Conservation (phyloP, 1,140 invertebrate species). For the Orussus abietinus region DNA sequence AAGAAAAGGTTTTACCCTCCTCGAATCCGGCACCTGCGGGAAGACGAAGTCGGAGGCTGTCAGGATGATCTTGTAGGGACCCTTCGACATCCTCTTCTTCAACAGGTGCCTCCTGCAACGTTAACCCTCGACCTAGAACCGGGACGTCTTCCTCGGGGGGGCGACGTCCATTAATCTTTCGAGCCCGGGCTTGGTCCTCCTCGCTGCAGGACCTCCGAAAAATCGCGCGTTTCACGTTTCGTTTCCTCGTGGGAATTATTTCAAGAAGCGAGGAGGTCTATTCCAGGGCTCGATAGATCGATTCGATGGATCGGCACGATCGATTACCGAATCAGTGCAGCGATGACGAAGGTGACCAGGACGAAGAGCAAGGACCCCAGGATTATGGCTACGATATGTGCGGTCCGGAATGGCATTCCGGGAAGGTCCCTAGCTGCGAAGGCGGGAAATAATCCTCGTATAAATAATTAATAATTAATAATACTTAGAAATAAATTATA, state of each 20-base stretch:
- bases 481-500: too few relatives aligned
- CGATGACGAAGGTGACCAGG: conserved; percentile 31
- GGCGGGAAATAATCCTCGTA: conserved; percentile 12
- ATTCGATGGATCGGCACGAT: conserved; percentile 12
- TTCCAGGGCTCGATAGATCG: not conserved
- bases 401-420: conserved; percentile 36
- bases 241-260: too few relatives aligned
- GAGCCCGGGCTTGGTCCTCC: too few relatives aligned
- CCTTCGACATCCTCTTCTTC: conserved; percentile 66
- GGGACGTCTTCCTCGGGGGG: too few relatives aligned
- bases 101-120: conserved; percentile 58
- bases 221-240: too few relatives aligned
- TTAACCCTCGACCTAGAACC: too few relatives aligned
- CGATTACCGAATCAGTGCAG: conserved; percentile 38
- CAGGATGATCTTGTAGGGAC: conserved; percentile 72
- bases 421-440: conserved; percentile 26
- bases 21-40: conserved; percentile 62
- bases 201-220: too few relatives aligned
- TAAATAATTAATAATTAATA: conserved; percentile 9
- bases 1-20: too few relatives aligned
- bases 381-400: conserved; percentile 44
- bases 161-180: too few relatives aligned
- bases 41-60: conserved; percentile 72
- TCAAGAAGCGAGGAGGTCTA: conserved; percentile 1
- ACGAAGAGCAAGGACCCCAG: conserved; percentile 41